These are phyloP conservation scores for Urocyon cinereoargenteus DNA, from an alignment of 2,797 vertebrate genomes.

Conservation along the genomic window DNA sequence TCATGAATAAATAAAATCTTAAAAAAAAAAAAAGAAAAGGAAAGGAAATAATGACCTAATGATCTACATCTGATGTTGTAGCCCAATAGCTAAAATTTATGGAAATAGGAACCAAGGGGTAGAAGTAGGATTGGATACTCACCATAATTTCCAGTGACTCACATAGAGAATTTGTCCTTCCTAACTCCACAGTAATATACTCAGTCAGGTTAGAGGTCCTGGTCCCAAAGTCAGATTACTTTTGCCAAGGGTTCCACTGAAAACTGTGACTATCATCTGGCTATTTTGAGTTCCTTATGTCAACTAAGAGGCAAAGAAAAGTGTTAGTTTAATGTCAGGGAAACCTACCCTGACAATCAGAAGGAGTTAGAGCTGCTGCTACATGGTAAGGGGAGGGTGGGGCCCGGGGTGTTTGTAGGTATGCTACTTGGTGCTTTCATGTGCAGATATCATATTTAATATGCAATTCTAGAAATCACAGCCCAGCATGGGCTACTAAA, in stretches of 20 bases:
- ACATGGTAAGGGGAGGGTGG: not conserved
- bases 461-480: not conserved
- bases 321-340: not conserved
- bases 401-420: not conserved
- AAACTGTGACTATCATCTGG: not conserved
- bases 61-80: not conserved
- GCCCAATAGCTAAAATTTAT: not conserved
- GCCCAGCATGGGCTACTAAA: not conserved
- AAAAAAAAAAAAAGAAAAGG: too few relatives aligned
- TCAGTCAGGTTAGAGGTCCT: not conserved
- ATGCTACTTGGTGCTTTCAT: not conserved
- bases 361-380: not conserved
- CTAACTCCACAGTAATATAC: not conserved
- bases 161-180: not conserved
- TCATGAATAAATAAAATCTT: too few relatives aligned
- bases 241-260: not conserved
- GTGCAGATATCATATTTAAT: conserved; percentile 5
- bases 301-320: not conserved
- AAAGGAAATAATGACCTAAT: conserved; percentile 25
- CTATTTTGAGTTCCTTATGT: not conserved
- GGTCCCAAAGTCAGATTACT: not conserved
- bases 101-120: not conserved
- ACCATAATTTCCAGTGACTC: not conserved
- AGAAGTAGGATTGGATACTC: not conserved
- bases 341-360: not conserved